Conservation (phyloP, 1,140 invertebrate species). For the Cyphomyrmex costatus region DNA sequence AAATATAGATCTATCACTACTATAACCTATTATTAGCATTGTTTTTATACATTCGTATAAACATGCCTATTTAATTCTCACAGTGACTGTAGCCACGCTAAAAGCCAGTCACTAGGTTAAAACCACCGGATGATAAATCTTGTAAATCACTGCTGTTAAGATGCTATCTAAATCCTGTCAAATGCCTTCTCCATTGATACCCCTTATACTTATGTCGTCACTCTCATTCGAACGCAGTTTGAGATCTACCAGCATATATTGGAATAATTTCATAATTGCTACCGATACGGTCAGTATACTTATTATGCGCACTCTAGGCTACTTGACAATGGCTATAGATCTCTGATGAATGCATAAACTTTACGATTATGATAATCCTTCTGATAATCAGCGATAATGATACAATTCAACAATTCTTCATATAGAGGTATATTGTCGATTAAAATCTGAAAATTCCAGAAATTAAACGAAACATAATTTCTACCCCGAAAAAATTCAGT, state of each 20-base stretch:
- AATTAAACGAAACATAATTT: background rate
- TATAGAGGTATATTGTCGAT: background rate
- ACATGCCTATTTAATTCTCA: constrained; percentile 55
- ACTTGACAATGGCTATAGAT: constrained; percentile 18
- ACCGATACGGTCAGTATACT: constrained; percentile 27
- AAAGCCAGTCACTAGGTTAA: constrained; percentile 67
- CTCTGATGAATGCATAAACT: constrained; percentile 5
- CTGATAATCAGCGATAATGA: background rate
- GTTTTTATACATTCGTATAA: constrained; percentile 51
- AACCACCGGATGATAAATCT: constrained; percentile 75
- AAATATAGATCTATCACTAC: background rate
- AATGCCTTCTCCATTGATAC: constrained; percentile 81
- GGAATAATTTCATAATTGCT: constrained; percentile 73
- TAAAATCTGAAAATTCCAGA: background rate
- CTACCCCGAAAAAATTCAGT: background rate
- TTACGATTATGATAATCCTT: constrained; percentile 2
- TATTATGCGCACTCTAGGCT: constrained; percentile 24
- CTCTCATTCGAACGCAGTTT: constrained; percentile 74
- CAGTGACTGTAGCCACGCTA: constrained; percentile 74
- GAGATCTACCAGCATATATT: constrained; percentile 52
- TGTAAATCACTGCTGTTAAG: constrained; percentile 83
- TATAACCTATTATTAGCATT: constrained; percentile 30
- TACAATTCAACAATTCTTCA: background rate
- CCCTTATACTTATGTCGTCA: constrained; percentile 83
- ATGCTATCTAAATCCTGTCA: constrained; percentile 85